Base-by-base conservation (phyloP, 2,113 vertebrate genomes). In the Malurus alboscapulatus region DNA sequence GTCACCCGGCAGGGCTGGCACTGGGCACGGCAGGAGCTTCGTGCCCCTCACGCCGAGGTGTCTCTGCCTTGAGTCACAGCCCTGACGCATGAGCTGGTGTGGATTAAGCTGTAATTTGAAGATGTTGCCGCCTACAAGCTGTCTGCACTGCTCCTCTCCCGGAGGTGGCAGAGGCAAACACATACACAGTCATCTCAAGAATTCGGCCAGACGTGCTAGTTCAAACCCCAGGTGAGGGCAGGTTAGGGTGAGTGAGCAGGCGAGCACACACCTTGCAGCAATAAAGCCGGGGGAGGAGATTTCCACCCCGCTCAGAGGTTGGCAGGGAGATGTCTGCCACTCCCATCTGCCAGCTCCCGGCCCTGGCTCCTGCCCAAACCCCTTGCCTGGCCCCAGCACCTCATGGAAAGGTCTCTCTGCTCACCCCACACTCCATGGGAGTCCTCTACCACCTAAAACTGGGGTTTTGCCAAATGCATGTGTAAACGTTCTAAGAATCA, bases 81-180 rank as follows among this genome's bases (percentile, higher is more conserved):
- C 65, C 75, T 95, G 88, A 94, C 66, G 95, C 93, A 91, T 9
- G 61, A 78, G 77, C 53, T 72, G 69, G 34, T 79, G 84, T 9
- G 81, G 74, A 92, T 92, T n/a, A 84, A 91, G 30, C 66, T 84
- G 81, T 55, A 84, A 94, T 92, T 88, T 85, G 79, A 73, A 94
- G 84, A 89, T 40, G 66, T 44, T 82, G 84, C 89, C 45, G 36
- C 94, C 93, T 89, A 92, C 91, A 53, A 53, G 63, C 68, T 87
- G 84, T 78, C 87, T 57, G 7, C 32, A 0, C 61, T 71, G 84
- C 61, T 95, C 61, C 84, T 94, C 69, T 94, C 87, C 92, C 50
- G 84, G 87, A 84, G 87, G 93, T 95, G 92, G 94, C 89, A 95
- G 93, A 84, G 87, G 75, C 7, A 27, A 93, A 96, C 65, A 32